Base-by-base conservation (phyloP, 2,888 invertebrate genomes). In the Cephonodes hylas region DNA sequence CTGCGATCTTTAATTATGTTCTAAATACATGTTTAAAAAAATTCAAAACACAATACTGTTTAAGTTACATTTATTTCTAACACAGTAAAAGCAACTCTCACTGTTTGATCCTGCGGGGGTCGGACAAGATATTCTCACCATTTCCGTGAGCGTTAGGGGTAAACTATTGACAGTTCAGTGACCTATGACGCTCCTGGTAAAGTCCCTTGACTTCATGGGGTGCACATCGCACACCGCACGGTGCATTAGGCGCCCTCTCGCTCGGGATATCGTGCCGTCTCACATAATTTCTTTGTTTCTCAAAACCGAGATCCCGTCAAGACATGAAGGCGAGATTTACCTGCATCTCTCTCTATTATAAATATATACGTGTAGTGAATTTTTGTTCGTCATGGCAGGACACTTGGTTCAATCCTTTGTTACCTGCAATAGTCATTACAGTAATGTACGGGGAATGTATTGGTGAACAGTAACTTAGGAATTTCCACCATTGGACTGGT, bases 181-280 rank as follows among this genome's bases (percentile, higher is more conserved):
- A 91, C 89, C 91, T 82, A 84, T 72, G 73, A 66, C 79, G 77
- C 79, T 80, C 79, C 78, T 65, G 65, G 68, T 77, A 74, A 66
- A 84, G 84, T 86, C 88, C 89, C 85, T 81, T 85, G 81, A 79
- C 83, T 79, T 79, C 82, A 87, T 86, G 86, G 88, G 89, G 89
- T 89, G 89, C 86, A 84, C 77, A 77, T 76, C 74, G 76, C 73
- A 75, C 77, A 77, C 76, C 74, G 76, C 73, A 75, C 74, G 76
- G 74, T 72, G 79, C 78, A 76, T 76, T 76, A 76, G 66, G 67
- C 72, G 71, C 80, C 76, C 71, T 87, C 85, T 84, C 86, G 70
- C 82, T 84, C 80, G 63, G 65, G 68, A 70, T 71, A 77, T 81
- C 77, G 71, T 72, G 74, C 80, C 68, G 74, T 83, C 79, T 81